These are phyloP conservation scores for Chironex yamaguchii DNA, from an alignment of 30 jellyfish, hydroid and myxozoan genomes.

Conservation along the genomic window DNA sequence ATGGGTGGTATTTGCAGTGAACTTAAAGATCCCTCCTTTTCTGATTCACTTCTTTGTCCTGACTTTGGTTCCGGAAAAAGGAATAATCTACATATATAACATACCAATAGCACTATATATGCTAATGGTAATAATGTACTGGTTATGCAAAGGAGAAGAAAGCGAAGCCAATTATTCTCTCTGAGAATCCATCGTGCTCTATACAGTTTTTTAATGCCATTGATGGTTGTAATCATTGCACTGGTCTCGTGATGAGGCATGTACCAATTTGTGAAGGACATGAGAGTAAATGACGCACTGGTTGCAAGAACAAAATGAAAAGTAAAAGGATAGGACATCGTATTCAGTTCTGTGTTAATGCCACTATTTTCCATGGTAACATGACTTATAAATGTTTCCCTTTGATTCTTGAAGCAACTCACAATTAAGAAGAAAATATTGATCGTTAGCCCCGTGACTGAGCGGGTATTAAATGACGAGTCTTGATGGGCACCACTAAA, in stretches of 20 bases:
- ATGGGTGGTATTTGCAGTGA: background rate
- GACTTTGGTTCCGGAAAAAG: slow-evolving; percentile 6
- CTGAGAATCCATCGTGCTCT: slow-evolving; percentile 32
- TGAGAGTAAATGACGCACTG: slow-evolving; percentile 64
- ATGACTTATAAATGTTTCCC: slow-evolving; percentile 62
- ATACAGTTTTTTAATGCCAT: background rate
- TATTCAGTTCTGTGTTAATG: slow-evolving; percentile 32
- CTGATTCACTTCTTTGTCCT: no score
- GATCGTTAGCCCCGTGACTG: slow-evolving; percentile 56
- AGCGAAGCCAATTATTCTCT: slow-evolving; percentile 82
- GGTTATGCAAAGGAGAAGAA: slow-evolving; percentile 63
- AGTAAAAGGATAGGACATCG: slow-evolving; percentile 25
- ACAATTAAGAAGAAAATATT: slow-evolving; percentile 35
- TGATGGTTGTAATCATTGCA: slow-evolving; percentile 45
- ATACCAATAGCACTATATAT: slow-evolving; percentile 60
- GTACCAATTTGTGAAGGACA: slow-evolving; percentile 93
- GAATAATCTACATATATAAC: slow-evolving; percentile 51
- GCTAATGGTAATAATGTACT: slow-evolving; percentile 79
- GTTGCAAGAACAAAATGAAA: slow-evolving; percentile 65
- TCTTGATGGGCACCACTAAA: slow-evolving; percentile 87
- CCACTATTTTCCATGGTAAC: slow-evolving; percentile 45
- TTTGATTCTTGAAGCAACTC: slow-evolving; percentile 52
- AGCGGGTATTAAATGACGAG: slow-evolving; percentile 77
- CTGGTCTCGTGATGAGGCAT: slow-evolving; percentile 72
- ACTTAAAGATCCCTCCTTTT: no score